Evolutionary conservation across 35 echinoderm and acorn worm genomes (phyloP).

Genomic region (Hemicentrotus pulcherrimus): DNA sequence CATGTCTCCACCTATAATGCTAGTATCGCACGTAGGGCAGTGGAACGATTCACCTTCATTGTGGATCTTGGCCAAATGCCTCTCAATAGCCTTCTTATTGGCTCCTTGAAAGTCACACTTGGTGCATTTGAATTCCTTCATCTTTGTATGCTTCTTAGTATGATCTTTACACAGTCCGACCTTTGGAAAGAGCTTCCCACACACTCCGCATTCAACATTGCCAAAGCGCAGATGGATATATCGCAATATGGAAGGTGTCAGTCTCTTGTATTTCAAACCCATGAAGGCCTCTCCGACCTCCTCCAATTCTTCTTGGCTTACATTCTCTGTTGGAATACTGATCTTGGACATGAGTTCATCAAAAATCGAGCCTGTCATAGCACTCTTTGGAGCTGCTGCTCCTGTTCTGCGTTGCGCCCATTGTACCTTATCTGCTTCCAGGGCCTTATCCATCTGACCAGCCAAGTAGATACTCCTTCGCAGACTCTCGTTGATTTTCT

Average conservation of each 20-base stretch:
- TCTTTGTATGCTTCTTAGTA: slow-evolving; percentile 23
- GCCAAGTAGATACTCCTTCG: slow-evolving; percentile 29
- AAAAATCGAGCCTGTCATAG: slow-evolving; percentile 22
- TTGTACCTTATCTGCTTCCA: slow-evolving; percentile 42
- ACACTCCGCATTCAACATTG: slow-evolving; percentile 43
- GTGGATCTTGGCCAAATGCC: slow-evolving; percentile 1
- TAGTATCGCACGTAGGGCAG: background rate
- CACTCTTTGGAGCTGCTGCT: slow-evolving; percentile 20
- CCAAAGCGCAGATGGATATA: slow-evolving; percentile 39
- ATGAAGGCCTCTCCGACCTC: background rate
- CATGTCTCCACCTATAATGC: background rate
- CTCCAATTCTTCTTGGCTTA: background rate
- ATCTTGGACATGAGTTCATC: slow-evolving; percentile 43
- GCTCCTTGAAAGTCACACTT: background rate
- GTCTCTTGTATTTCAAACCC: background rate
- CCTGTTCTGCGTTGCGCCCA: slow-evolving; percentile 35
- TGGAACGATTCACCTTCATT: slow-evolving; percentile 13
- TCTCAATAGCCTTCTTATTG: background rate
- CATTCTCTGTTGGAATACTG: background rate
- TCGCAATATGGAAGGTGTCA: slow-evolving; percentile 28
- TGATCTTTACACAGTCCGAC: slow-evolving; percentile 42
- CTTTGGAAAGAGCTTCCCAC: slow-evolving; percentile 39
- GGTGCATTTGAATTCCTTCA: slow-evolving; percentile 41
- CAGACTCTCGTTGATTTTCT: slow-evolving; percentile 44
- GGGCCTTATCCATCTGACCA: slow-evolving; percentile 37